Evolutionary conservation across 2,888 invertebrate genomes (phyloP), one percentile per base, ranked within the genome.

Genomic region (Amblyteles armatorius): DNA sequence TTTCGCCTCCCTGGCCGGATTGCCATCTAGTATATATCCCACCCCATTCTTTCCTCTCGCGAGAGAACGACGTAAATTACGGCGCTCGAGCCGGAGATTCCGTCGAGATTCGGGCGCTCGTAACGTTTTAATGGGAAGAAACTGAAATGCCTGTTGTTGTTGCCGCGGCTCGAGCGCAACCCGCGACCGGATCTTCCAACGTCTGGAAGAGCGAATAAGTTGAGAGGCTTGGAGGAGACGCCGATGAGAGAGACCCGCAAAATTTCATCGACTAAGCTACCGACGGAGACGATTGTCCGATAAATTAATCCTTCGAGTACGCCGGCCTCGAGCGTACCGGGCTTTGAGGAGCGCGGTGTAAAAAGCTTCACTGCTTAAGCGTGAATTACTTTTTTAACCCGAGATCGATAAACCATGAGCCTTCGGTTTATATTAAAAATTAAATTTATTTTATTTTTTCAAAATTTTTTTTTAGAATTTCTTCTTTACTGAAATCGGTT

Each of bases 41-140:
- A 57, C 19, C 22, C 57, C 40, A 16, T 60, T 74, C 29, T 48
- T 19, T 6, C 40, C 36, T 60, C 74, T 13, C 26, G 60, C 60
- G 60, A 26, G 26, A 33, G 29, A 29, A 19, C 57, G 60, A 73
- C 73, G 74, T 63, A 74, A 74, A 74, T 74, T 74, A 60, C 57
- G 40, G 6, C 22, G 57, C 44, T 40, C 63, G n/a, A 29, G 19
- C 48, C 19, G 29, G 48, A 60, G 60, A 74, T 74, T 74, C 48
- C 63, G 44, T 60, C 48, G 26, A 44, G 60, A 33, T 73, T 73
- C 57, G 73, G 13, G 60, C 40, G 44, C 68, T 78, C 78, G 68
- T 78, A 68, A 78, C 68, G 36, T 71, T 71, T 78, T 78, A 78
- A 78, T 60, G 78, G 78, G 22, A 60, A 19, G 65, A 76, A 65